Evolutionary conservation across 2,888 invertebrate species (phyloP), one percentile per base, ranked within the genome.

Genomic region (Pogonocherus hispidulus): DNA sequence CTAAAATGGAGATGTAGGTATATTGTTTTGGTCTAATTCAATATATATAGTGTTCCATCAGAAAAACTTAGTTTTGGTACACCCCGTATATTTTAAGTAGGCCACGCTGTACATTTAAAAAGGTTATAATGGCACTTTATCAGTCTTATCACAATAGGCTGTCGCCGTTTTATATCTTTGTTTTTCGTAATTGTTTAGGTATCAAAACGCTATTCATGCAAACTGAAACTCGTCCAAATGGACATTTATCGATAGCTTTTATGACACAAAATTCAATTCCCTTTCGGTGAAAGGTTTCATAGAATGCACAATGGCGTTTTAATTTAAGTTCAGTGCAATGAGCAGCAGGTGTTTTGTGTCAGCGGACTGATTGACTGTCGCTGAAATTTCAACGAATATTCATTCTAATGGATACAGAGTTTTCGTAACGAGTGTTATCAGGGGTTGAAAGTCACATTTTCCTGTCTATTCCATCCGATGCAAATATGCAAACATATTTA

Each of bases 251-350:
- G 59, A 66, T 44, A 66, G 46, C 65, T 66, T 59, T 52, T 41
- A 22, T 66, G 27, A 14, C n/a, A 19, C 37, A 23, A 52, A 59
- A 66, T 66, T 66, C 41, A 66, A 66, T 59, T 44, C 65, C 52
- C 51, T 56, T 65, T 51, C 56, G 44, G 23, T 59, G 65, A 59
- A 46, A 59, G 27, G 44, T 66, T 66, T 59, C 44, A 59, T 56
- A 46, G 59, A 66, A 56, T 66, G 65, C 59, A 66, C 65, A 66
- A 66, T 59, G 65, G 44, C 65, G 41, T 22, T 44, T 66, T 59
- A 56, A 46, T 59, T 52, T 37, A 52, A 32, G n/a, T 23, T 52
- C 56, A 46, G 11, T 59, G 47, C 59, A 59, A 19, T 46, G 32
- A 59, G 46, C 35, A 47, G 47, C 47, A 59, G 59, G 59, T 59